Evolutionary conservation across 2,797 vertebrate genomes (phyloP).

Genomic region (Odontamblyopus rebecca): DNA sequence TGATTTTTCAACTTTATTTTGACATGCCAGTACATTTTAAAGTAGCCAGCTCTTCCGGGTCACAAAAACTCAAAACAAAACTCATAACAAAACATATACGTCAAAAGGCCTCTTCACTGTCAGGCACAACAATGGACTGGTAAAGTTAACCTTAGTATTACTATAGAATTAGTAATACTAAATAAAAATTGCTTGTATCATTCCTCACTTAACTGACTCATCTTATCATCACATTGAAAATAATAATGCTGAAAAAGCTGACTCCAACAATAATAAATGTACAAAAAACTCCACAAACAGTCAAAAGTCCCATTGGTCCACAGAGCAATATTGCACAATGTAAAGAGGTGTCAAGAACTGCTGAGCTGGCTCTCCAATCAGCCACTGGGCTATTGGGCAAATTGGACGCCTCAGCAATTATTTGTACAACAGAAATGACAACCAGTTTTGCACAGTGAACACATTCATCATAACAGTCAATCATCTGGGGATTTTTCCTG

Average conservation of each 20-base stretch:
- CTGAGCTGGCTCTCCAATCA: constrained; percentile 3
- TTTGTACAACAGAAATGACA: constrained; percentile 2
- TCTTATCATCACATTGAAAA: background rate
- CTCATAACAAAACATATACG: too few relatives aligned
- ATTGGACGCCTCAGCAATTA: constrained; percentile 5
- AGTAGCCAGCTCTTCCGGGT: too few relatives aligned
- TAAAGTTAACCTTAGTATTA: too few relatives aligned
- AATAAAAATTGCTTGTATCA: background rate
- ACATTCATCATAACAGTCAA: background rate
- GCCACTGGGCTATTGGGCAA: background rate
- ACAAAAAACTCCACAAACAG: background rate
- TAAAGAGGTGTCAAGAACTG: constrained; percentile 5
- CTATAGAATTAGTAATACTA: too few relatives aligned
- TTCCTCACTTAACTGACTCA: background rate
- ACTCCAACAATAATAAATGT: background rate
- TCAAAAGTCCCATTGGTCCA: constrained; percentile 1
- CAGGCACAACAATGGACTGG: too few relatives aligned
- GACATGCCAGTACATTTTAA: too few relatives aligned
- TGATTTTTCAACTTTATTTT: too few relatives aligned
- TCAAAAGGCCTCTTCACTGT: too few relatives aligned
- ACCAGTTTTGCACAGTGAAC: constrained; percentile 1
- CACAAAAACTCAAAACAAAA: too few relatives aligned
- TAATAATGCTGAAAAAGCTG: background rate
- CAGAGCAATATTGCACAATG: constrained; percentile 1
- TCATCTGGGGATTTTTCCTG: background rate